These are phyloP conservation scores for Lithosia quadra DNA, from an alignment of 2,888 invertebrate genomes.

Conservation along the genomic window DNA sequence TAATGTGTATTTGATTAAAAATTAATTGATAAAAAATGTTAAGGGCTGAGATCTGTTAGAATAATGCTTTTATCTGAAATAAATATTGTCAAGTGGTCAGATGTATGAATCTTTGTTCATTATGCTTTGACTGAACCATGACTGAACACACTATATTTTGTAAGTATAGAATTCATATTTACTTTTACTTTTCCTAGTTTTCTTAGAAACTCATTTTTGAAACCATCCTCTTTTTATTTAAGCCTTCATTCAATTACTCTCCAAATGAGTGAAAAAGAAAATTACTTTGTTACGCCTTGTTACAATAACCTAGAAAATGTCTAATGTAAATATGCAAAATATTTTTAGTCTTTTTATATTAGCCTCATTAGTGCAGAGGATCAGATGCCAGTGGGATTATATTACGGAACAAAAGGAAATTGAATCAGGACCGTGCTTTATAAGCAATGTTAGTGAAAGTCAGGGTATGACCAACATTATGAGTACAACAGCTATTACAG, in stretches of 20 bases:
- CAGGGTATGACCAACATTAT: slow-evolving; percentile 28
- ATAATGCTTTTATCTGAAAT: too few species aligned
- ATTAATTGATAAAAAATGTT: too few species aligned
- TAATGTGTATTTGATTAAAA: too few species aligned
- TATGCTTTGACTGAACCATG: too few species aligned
- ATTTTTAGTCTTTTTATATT: slow-evolving; percentile 59
- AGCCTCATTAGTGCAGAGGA: slow-evolving; percentile 54
- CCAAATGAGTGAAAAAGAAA: slow-evolving; percentile 13
- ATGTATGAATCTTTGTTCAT: too few species aligned
- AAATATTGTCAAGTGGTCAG: too few species aligned
- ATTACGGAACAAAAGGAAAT: slow-evolving; percentile 58
- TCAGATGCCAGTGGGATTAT: slow-evolving; percentile 50
- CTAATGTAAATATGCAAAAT: slow-evolving; percentile 46
- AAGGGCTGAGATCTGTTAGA: too few species aligned
- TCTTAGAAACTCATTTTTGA: background rate
- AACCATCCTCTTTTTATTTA: slow-evolving; percentile 8
- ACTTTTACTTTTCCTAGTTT: background rate
- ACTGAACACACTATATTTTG: background rate
- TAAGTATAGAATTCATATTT: background rate
- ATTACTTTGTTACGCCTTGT: slow-evolving; percentile 11
- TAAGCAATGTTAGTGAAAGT: slow-evolving; percentile 55
- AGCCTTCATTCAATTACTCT: background rate
- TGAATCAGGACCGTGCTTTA: slow-evolving; percentile 47
- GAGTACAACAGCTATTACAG: slow-evolving; percentile 50
- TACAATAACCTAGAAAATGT: slow-evolving; percentile 43